Percentiles rank a stretch among this genome's conserved stretches.
Evolutionary conservation across 1,140 invertebrate genomes (phyloP).

Genomic region (Acromyrmex echinatior): DNA sequence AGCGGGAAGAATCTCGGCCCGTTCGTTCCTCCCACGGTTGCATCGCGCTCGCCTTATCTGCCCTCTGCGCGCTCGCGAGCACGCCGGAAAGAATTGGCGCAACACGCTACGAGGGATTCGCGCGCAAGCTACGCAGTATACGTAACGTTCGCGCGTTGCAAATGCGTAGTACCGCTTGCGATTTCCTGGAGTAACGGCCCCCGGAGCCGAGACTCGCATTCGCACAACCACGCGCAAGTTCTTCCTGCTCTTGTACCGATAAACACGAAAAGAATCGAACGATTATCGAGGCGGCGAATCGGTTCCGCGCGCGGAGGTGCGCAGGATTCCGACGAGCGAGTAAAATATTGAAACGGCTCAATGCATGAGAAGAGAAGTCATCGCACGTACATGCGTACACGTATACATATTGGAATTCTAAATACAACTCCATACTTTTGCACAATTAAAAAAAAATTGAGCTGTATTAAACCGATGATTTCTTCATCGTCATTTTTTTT

Average conservation of each 20-base stretch:
- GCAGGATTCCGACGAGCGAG: conserved; percentile 15
- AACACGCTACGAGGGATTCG: conserved; percentile 31
- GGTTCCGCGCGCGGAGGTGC: conserved; percentile 21
- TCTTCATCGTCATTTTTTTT: conserved; percentile 2
- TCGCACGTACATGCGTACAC: background rate
- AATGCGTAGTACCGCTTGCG: conserved; percentile 69
- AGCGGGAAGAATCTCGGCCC: conserved; percentile 53
- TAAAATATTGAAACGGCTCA: conserved; percentile 1
- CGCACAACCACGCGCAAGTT: background rate
- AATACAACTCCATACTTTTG: background rate
- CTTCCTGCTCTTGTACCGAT: conserved; percentile 65
- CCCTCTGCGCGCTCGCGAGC: conserved; percentile 43
- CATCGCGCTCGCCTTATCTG: conserved; percentile 65
- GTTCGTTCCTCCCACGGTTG: conserved; percentile 73
- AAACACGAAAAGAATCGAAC: conserved; percentile 55
- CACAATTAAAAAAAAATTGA: background rate
- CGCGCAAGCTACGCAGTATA: conserved; percentile 31
- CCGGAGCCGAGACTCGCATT: conserved; percentile 5
- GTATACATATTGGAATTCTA: background rate
- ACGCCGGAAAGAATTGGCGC: conserved; percentile 65
- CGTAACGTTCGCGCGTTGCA: conserved; percentile 58
- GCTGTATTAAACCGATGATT: background rate
- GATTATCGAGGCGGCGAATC: conserved; percentile 68
- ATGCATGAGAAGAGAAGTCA: background rate
- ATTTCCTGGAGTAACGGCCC: conserved; percentile 77